Base-by-base conservation (phyloP, 1,140 invertebrate genomes). In the Drosophila paulistorum region DNA sequence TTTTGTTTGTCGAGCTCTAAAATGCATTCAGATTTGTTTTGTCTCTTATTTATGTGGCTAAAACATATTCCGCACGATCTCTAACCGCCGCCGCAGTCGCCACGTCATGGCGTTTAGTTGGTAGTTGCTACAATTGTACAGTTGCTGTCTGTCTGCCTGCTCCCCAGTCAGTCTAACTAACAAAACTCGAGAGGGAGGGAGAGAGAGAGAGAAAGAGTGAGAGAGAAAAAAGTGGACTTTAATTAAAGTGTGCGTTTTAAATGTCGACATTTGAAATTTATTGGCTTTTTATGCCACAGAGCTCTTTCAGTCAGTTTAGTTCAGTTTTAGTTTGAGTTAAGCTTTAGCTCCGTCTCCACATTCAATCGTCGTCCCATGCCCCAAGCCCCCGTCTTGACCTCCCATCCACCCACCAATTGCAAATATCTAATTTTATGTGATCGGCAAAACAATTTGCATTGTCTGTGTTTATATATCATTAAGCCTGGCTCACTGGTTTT, bases 231-330 rank as follows among this genome's bases (percentile, higher is more conserved):
- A 51, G 69, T 72, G 74, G 65, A 59, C 81, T 85, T 80, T 85
- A 85, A 85, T 85, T 85, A 85, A 85, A 85, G 81, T 81, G 81
- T 85, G 81, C 81, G 81, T 83, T 79, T 79, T 77, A 84, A 79
- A 79, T 79, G 81, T 84, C 74, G 74, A 64, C 77, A 69, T 80
- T 77, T 58, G 77, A 67, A 78, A 85, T 85, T 85, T 81, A 85
- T 85, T 85, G 67, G 62, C 59, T 78, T 84, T 80, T 77, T 80
- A 79, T 83, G 71, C 73, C 13, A 30, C 30, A 26, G n/a, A 64
- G 42, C 13, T 51, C 42, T 11, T 11, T 60, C 73, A 63, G 68
- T 35, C 5, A 59, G 35, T 17, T 33, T 26, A 60, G 58, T 35
- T 26, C 3, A 26, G 51, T 23, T 10, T n/a, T 20, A 65, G 26